Conservation (phyloP, 1,140 invertebrate species). For the Cryptotermes secundus region DNA sequence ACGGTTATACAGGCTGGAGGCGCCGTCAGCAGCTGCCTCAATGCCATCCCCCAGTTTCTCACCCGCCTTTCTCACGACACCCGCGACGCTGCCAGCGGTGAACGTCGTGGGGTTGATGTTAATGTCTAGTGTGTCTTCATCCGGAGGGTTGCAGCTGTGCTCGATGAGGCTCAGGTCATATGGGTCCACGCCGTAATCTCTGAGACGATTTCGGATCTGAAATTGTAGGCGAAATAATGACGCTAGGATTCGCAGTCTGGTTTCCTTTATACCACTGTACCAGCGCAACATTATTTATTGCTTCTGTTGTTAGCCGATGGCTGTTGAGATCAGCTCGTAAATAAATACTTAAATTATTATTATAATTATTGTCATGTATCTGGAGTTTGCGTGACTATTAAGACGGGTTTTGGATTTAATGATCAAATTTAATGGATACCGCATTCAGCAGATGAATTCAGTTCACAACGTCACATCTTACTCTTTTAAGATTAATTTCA, state of each 20-base stretch:
- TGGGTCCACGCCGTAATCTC: slow-evolving; percentile 65
- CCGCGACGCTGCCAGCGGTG: slow-evolving; percentile 66
- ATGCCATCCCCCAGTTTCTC: slow-evolving; percentile 67
- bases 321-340: no score
- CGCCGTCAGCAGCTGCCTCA: slow-evolving; percentile 54
- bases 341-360: no score
- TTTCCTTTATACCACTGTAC: no score
- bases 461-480: no score
- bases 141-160: slow-evolving; percentile 64
- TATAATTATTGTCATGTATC: no score
- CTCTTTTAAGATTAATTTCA: no score
- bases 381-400: no score
- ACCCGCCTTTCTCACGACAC: slow-evolving; percentile 68
- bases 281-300: no score
- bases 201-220: slow-evolving; percentile 62
- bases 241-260: neutral
- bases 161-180: slow-evolving; percentile 72
- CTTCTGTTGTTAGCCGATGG: no score
- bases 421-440: no score
- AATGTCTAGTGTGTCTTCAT: slow-evolving; percentile 63
- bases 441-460: no score
- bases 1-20: slow-evolving; percentile 58
- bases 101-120: slow-evolving; percentile 75
- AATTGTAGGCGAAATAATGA: slow-evolving; percentile 33
- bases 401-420: no score